Evolutionary conservation across 2,797 vertebrate genomes (phyloP).

Genomic region (Allobates femoralis): DNA sequence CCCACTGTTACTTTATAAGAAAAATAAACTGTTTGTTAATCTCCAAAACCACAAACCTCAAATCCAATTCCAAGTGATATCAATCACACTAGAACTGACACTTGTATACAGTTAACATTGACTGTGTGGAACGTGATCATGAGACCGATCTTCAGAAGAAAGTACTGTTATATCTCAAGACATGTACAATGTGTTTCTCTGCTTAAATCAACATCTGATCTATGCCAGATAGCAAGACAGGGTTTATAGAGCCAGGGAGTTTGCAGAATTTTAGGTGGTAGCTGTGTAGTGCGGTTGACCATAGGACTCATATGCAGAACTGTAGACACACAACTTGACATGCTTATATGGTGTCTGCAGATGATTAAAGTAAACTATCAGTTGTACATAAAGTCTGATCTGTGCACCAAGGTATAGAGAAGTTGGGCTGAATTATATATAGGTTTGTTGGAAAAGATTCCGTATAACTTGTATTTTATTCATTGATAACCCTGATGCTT

Average conservation of each 20-base stretch:
- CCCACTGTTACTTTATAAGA: conserved; percentile 7
- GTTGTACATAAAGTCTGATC: too few species aligned
- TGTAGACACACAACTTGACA: too few species aligned
- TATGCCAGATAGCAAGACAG: not conserved
- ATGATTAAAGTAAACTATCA: too few species aligned
- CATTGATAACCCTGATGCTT: too few species aligned
- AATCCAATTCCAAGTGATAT: conserved; percentile 15
- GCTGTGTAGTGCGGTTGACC: not conserved
- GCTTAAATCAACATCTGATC: conserved; percentile 27
- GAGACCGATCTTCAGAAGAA: not conserved
- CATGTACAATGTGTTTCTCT: conserved; percentile 38
- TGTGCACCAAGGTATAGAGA: too few species aligned
- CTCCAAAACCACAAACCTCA: conserved; percentile 28
- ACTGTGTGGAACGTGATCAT: not conserved
- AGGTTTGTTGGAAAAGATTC: too few species aligned
- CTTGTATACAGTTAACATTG: not conserved
- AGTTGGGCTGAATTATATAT: too few species aligned
- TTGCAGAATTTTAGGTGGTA: not conserved
- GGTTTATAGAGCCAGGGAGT: not conserved
- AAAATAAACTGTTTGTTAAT: conserved; percentile 19
- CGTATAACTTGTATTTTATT: too few species aligned
- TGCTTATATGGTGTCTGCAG: too few species aligned
- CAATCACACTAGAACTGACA: conserved; percentile 25
- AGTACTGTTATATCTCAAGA: not conserved
- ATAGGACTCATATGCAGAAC: not conserved